Evolutionary conservation across 2,113 vertebrate species (phyloP).

Genomic region (Ochotona princeps): DNA sequence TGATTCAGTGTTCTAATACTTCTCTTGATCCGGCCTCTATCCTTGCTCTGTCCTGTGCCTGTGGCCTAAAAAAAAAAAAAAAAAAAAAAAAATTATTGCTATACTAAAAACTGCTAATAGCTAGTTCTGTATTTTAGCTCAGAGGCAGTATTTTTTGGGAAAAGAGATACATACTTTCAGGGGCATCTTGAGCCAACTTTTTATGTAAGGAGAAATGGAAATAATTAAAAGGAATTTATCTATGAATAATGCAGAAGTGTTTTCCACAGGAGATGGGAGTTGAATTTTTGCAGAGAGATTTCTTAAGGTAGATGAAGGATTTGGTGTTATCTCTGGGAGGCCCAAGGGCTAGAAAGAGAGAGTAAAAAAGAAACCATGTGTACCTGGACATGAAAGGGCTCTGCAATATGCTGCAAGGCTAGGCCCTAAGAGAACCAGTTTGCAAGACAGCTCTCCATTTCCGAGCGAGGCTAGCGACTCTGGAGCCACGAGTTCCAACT

Average conservation of each 20-base stretch:
- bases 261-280: neutral
- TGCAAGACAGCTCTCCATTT: neutral
- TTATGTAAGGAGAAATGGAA: neutral
- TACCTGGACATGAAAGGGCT: neutral
- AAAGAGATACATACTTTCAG: neutral
- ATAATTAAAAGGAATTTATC: slow-evolving; percentile 1
- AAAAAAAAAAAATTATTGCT: slow-evolving; percentile 1
- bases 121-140: slow-evolving; percentile 12
- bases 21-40: neutral
- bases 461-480: too few species aligned
- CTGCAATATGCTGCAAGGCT: too few species aligned
- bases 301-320: neutral
- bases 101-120: neutral
- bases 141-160: neutral
- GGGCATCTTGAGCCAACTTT: neutral
- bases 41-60: neutral
- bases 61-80: neutral
- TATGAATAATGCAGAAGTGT: neutral
- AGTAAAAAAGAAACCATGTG: neutral
- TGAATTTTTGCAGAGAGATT: slow-evolving; percentile 1
- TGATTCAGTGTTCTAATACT: neutral
- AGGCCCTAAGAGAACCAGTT: neutral
- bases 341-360: neutral
- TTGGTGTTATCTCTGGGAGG: neutral
- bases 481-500: neutral